Percentiles rank a stretch among this genome's conserved stretches.
phyloP scores from a whole-genome alignment of 1,140 invertebrate species.

The Temnothorax curvispinosus region DNA sequence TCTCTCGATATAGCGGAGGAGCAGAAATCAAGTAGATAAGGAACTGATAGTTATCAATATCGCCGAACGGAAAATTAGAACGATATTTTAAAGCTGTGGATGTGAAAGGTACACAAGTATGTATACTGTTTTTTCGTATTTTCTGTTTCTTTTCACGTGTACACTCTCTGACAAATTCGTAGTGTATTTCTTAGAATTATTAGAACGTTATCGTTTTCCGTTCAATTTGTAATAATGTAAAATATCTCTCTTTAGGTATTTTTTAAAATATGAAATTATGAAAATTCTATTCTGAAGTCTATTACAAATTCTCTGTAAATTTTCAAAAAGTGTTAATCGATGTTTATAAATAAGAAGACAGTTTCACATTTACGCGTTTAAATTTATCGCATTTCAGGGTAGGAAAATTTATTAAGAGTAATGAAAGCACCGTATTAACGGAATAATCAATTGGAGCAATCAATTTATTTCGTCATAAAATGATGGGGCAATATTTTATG shows the following conservation, averaged over 20 bases:
- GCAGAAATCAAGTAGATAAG: slow-evolving; percentile 23
- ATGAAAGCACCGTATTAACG: slow-evolving; percentile 21
- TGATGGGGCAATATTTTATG: slow-evolving; percentile 15
- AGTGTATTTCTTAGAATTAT: not conserved
- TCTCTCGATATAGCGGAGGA: slow-evolving; percentile 41
- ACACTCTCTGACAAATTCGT: not conserved
- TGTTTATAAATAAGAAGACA: not conserved
- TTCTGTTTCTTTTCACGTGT: not conserved
- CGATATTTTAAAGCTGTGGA: not conserved
- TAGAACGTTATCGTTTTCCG: not conserved
- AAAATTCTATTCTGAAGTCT: not conserved
- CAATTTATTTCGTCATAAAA: slow-evolving; percentile 39
- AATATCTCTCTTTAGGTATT: not conserved
- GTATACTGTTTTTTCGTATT: not conserved
- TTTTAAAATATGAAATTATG: not conserved
- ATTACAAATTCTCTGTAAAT: slow-evolving; percentile 4
- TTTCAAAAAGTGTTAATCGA: slow-evolving; percentile 13
- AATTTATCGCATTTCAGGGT: not conserved
- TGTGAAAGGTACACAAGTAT: not conserved
- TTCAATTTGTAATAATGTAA: slow-evolving; percentile 2
- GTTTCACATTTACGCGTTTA: slow-evolving; percentile 17
- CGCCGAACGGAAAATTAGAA: slow-evolving; percentile 17
- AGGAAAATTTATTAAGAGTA: slow-evolving; percentile 32
- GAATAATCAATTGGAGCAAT: slow-evolving; percentile 31
- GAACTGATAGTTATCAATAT: slow-evolving; percentile 21